These are phyloP conservation scores for Salminus brasiliensis DNA, from an alignment of 2,113 vertebrate species.

Conservation along the genomic window DNA sequence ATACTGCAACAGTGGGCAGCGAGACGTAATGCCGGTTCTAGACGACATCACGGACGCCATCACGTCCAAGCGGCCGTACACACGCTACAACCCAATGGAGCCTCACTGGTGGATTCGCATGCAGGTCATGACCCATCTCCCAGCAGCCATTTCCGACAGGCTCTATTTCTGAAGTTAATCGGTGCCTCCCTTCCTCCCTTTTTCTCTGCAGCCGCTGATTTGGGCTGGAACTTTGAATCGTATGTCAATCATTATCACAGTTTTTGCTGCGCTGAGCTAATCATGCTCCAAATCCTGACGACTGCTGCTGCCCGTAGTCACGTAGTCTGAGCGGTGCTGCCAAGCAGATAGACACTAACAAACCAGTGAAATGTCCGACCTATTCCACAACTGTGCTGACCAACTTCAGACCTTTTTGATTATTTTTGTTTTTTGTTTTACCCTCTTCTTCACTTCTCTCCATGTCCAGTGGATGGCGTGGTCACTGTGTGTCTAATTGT, in stretches of 20 bases:
- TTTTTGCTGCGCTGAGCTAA: background rate
- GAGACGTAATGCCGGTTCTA: slow-evolving; percentile 72
- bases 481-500: background rate
- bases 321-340: background rate
- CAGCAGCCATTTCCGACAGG: slow-evolving; percentile 78
- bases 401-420: background rate
- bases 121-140: slow-evolving; percentile 82
- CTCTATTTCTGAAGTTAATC: slow-evolving; percentile 72
- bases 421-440: background rate
- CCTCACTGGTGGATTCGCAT: slow-evolving; percentile 83
- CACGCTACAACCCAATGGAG: slow-evolving; percentile 82
- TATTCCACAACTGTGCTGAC: background rate
- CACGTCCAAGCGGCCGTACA: slow-evolving; percentile 72
- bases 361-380: background rate
- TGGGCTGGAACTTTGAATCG: background rate
- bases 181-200: background rate
- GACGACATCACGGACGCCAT: slow-evolving; percentile 79
- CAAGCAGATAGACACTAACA: background rate
- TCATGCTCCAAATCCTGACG: background rate
- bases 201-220: background rate
- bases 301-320: background rate
- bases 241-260: background rate
- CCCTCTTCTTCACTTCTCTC: too few species aligned
- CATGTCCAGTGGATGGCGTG: background rate
- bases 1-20: slow-evolving; percentile 74